These are phyloP conservation scores for Bellardia pandia DNA, from an alignment of 2,888 invertebrate genomes.

Conservation along the genomic window DNA sequence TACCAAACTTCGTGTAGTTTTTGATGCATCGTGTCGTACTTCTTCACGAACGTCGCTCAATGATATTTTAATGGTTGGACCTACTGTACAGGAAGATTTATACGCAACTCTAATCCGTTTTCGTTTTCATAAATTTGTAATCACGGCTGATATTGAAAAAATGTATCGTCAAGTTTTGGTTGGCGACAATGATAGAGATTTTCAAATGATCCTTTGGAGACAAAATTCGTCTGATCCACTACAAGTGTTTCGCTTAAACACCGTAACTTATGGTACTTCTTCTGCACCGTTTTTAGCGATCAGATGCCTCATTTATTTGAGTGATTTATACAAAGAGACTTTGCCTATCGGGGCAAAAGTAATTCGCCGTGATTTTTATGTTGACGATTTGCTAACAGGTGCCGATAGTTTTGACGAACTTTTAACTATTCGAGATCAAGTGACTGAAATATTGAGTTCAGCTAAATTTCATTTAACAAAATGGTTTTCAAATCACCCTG, in stretches of 20 bases:
- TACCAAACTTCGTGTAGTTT: slow-evolving; percentile 39
- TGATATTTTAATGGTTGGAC: slow-evolving; percentile 58
- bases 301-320: slow-evolving; percentile 4
- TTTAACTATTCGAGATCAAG: neutral
- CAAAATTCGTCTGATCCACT: neutral
- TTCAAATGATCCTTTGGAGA: slow-evolving; percentile 2
- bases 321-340: slow-evolving; percentile 8
- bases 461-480: slow-evolving; percentile 54
- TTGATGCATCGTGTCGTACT: slow-evolving; percentile 35
- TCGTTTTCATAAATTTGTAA: slow-evolving; percentile 25
- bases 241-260: slow-evolving; percentile 6
- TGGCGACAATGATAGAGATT: slow-evolving; percentile 21
- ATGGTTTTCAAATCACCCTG: slow-evolving; percentile 56
- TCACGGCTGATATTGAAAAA: slow-evolving; percentile 20
- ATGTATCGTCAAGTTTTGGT: slow-evolving; percentile 34
- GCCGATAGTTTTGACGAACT: slow-evolving; percentile 15
- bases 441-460: slow-evolving; percentile 21
- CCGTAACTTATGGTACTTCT: neutral
- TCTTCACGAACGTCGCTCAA: slow-evolving; percentile 57
- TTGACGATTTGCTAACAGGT: slow-evolving; percentile 33
- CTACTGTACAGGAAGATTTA: neutral
- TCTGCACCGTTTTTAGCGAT: slow-evolving; percentile 16
- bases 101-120: neutral
- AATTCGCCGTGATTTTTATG: slow-evolving; percentile 43
- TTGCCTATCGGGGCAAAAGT: neutral